Conservation (phyloP, 2,797 vertebrate genomes). For the Trachurus trachurus region DNA sequence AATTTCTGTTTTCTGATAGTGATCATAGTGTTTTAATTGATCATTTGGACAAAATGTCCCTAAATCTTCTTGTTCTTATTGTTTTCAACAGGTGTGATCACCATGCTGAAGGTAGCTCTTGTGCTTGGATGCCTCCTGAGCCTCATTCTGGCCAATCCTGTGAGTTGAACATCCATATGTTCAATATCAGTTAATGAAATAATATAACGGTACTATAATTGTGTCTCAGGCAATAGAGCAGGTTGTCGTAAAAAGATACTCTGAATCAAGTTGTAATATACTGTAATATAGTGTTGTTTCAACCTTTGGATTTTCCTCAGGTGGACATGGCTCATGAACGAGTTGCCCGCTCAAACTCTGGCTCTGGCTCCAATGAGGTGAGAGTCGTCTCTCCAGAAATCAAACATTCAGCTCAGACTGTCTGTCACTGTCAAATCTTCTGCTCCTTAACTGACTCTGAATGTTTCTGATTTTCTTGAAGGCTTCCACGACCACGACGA, state of each 20-base stretch:
- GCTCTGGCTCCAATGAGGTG: background rate
- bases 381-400: background rate
- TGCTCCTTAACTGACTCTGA: background rate
- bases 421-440: background rate
- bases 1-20: background rate
- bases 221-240: too few species aligned
- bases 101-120: slow-evolving; percentile 45
- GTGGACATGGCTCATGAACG: too few species aligned
- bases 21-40: background rate
- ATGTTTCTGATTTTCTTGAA: background rate
- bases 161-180: slow-evolving; percentile 10
- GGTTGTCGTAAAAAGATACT: too few species aligned
- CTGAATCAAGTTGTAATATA: too few species aligned
- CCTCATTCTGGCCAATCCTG: slow-evolving; percentile 38
- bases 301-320: background rate
- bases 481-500: too few species aligned
- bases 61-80: background rate
- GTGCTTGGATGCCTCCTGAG: slow-evolving; percentile 55
- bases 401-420: background rate
- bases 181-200: background rate
- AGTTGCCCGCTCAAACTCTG: background rate
- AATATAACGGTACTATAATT: background rate
- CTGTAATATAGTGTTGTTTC: too few species aligned
- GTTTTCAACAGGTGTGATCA: slow-evolving; percentile 14
- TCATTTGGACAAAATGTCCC: background rate